Conservation (phyloP, 2,797 vertebrate genomes). For the Acanthopagrus latus region DNA sequence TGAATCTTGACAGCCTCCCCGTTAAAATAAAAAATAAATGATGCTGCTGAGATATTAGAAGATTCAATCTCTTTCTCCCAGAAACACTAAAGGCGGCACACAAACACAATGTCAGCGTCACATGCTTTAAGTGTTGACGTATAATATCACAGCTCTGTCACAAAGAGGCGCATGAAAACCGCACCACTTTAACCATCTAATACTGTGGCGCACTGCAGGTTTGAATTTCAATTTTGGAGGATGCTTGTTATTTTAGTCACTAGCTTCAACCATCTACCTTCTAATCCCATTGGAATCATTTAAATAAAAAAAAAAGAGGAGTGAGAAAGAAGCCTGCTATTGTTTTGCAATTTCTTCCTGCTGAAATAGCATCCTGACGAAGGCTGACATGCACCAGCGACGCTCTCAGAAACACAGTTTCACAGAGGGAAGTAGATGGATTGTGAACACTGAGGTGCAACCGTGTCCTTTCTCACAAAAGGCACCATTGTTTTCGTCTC, state of each 20-base stretch:
- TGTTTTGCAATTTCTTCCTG: slow-evolving; percentile 8
- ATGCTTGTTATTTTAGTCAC: not conserved
- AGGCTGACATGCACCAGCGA: slow-evolving; percentile 3
- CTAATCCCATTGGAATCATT: not conserved
- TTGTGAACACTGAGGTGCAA: slow-evolving; percentile 22
- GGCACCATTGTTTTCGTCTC: slow-evolving; percentile 20
- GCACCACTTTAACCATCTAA: not conserved
- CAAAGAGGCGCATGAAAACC: not conserved
- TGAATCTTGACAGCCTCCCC: not conserved
- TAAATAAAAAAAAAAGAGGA: not conserved
- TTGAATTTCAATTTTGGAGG: not conserved
- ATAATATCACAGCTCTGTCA: not conserved
- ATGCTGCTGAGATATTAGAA: slow-evolving; percentile 11
- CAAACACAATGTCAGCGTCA: not conserved
- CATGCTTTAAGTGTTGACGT: not conserved
- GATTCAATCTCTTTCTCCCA: not conserved
- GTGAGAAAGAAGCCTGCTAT: not conserved
- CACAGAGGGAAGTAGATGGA: not conserved
- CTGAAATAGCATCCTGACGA: not conserved
- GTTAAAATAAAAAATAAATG: slow-evolving; percentile 1
- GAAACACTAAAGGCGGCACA: not conserved
- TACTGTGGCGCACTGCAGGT: not conserved
- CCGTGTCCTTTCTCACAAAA: slow-evolving; percentile 27
- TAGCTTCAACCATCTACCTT: not conserved
- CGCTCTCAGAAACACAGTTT: slow-evolving; percentile 16